phyloP scores from a whole-genome alignment of 2,797 vertebrate species.

The Odontamblyopus lacepedii region DNA sequence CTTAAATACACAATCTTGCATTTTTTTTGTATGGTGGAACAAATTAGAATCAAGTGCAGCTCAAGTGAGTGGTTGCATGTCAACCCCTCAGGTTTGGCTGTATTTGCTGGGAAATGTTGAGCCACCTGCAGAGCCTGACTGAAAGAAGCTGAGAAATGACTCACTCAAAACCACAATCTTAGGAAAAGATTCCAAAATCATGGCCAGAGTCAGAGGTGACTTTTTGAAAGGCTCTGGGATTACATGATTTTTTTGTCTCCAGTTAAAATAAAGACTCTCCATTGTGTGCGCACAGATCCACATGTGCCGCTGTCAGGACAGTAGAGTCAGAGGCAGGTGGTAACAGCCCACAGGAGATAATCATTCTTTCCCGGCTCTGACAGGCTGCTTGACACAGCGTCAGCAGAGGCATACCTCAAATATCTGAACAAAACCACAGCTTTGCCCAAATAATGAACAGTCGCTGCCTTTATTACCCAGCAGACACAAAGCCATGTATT shows the following conservation, averaged over 20 bases:
- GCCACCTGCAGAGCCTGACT: background rate
- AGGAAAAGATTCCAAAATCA: background rate
- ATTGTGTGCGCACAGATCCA: background rate
- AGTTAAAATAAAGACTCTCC: constrained; percentile 2
- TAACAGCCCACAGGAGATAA: constrained; percentile 68
- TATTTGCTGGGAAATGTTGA: background rate
- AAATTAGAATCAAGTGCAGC: background rate
- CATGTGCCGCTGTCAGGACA: constrained; percentile 37
- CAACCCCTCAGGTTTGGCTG: background rate
- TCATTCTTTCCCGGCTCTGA: constrained; percentile 80
- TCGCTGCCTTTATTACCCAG: constrained; percentile 30
- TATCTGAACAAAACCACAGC: constrained; percentile 39
- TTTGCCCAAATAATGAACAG: constrained; percentile 43
- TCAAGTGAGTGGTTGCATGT: background rate
- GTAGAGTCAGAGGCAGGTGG: constrained; percentile 51
- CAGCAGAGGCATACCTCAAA: constrained; percentile 52
- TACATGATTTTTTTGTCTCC: background rate
- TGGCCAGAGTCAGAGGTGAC: background rate
- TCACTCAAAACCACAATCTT: background rate
- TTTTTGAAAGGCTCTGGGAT: background rate
- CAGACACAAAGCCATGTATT: constrained; percentile 30
- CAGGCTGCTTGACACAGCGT: constrained; percentile 78
- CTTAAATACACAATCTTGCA: no score
- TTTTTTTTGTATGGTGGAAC: background rate
- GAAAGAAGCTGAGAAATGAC: background rate